Conservation (phyloP, 1,140 invertebrate species). For the Heliconius melpomene region DNA sequence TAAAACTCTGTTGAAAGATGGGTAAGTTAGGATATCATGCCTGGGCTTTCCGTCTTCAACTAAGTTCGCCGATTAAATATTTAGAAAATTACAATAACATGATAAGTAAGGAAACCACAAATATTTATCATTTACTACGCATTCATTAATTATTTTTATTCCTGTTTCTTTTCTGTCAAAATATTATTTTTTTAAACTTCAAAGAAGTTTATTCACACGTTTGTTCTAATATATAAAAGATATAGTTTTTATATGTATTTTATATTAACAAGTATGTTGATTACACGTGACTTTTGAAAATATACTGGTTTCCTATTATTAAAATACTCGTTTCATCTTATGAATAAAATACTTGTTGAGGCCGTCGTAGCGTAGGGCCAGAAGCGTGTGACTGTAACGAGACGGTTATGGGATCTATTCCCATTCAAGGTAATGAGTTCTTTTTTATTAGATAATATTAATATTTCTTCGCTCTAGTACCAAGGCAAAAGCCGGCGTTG, state of each 20-base stretch:
- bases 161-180: neutral
- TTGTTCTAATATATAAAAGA: neutral
- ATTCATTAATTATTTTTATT: too few species aligned
- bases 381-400: too few species aligned
- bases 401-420: too few species aligned
- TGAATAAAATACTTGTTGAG: too few species aligned
- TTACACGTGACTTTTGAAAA: neutral
- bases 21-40: neutral
- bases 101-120: constrained; percentile 1
- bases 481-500: too few species aligned
- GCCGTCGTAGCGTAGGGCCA: too few species aligned
- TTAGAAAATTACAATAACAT: neutral
- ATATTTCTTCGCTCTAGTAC: too few species aligned
- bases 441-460: too few species aligned
- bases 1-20: neutral
- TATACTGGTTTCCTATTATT: neutral
- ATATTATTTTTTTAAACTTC: too few species aligned
- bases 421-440: too few species aligned
- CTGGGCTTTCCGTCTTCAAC: constrained; percentile 19
- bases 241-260: neutral
- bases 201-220: neutral
- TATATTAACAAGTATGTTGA: neutral
- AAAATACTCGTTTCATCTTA: neutral
- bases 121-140: too few species aligned
- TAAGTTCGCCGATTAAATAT: neutral